Evolutionary conservation across 1,140 invertebrate species (phyloP), one percentile per base, ranked within the genome.

Genomic region (Anadara kagoshimensis): DNA sequence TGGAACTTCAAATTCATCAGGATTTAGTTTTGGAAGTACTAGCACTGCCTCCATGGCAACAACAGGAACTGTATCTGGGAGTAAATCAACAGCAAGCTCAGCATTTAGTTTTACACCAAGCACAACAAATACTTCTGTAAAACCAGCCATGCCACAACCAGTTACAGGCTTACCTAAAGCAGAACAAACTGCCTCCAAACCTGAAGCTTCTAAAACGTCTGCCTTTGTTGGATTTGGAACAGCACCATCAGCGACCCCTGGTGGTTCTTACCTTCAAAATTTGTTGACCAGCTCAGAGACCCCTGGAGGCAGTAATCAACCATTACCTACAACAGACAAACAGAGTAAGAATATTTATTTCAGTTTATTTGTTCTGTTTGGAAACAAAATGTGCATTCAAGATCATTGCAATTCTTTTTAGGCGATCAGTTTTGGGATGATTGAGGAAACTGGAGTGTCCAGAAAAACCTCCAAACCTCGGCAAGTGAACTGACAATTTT

Each of bases 151-250:
- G 29, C 29, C 29, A 36, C 29, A 36, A 7, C 7, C 29, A 36
- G 2, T 7, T 36, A 36, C 29, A 36, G 29, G 29, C 22, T 22
- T 61, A 54, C 29, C 45, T 41, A 53, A 44, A 24, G 59, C 36
- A 26, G 18, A 44, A 45, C 41, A 36, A 56, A 53, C 58, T 16
- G 20, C n/a, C n/a, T 43, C 57, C 11, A 43, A 11, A 29, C 45
- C 36, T 61, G 54, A 45, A 29, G 20, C 49, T 44, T n/a, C 59
- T 44, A n/a, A 18, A 12, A 41, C 62, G 16, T 53, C 73, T 41
- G 43, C 56, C 43, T 64, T 61, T 18, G 53, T 58, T 51, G 47
- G 43, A n/a, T 63, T 70, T 70, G 68, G 41, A 22, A 43, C 29
- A 22, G 26, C 68, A 20, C 7, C 68, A 16, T 29, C n/a, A 7